A percentile compares a stretch with the other conserved stretches of the same genome.
Conservation (phyloP, 2,797 vertebrate species). For the Cyclopterus lumpus region DNA sequence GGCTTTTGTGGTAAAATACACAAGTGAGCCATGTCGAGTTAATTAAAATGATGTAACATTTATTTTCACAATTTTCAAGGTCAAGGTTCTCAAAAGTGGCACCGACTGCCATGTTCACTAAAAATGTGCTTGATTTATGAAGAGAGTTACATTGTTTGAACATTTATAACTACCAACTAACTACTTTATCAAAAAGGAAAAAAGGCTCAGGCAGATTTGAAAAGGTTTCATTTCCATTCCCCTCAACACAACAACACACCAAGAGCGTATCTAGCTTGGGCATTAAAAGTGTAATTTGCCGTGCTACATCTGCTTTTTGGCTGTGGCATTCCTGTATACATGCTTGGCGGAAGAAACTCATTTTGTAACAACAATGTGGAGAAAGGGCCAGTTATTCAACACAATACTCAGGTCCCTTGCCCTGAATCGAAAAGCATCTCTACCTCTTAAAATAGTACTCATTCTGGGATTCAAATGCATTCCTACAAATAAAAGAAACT, state of each 20-base stretch:
- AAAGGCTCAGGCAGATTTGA: background rate
- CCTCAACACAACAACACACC: constrained; percentile 3
- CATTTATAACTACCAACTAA: background rate
- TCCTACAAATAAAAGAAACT: constrained; percentile 16
- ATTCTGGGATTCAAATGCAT: constrained; percentile 26
- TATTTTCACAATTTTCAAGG: background rate
- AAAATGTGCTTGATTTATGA: background rate
- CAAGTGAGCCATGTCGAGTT: background rate
- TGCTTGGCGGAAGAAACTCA: constrained; percentile 66
- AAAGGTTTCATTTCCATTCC: constrained; percentile 14
- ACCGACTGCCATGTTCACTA: background rate
- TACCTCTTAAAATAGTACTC: constrained; percentile 34
- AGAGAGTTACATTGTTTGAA: background rate
- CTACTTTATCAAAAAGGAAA: constrained; percentile 14
- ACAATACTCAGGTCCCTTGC: constrained; percentile 45
- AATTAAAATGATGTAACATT: background rate
- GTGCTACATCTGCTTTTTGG: constrained; percentile 14
- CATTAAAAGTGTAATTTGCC: constrained; percentile 31
- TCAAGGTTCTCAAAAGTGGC: background rate
- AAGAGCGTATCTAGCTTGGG: constrained; percentile 4
- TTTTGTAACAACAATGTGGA: constrained; percentile 56
- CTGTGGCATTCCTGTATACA: constrained; percentile 18
- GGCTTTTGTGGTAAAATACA: background rate
- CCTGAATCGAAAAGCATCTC: constrained; percentile 25
- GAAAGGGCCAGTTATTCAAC: constrained; percentile 40